phyloP scores from a whole-genome alignment of 1,140 invertebrate genomes.

The Harpegnathos saltator region DNA sequence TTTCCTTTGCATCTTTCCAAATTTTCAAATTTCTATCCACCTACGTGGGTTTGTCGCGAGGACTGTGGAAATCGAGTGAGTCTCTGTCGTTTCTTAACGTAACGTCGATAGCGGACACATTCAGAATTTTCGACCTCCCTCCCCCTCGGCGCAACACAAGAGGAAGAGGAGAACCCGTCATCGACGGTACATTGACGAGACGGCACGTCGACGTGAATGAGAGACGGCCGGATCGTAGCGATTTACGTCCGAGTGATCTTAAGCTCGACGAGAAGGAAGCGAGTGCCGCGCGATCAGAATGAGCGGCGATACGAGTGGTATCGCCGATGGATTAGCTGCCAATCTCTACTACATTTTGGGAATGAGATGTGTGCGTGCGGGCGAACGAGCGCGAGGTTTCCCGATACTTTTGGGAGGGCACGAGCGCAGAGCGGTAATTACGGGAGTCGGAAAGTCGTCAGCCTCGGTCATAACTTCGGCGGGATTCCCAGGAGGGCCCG shows the following conservation, averaged over 20 bases:
- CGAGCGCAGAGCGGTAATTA: conserved; percentile 81
- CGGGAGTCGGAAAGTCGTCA: conserved; percentile 81
- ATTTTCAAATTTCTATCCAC: too few relatives aligned
- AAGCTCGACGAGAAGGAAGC: conserved; percentile 26
- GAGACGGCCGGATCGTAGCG: background rate
- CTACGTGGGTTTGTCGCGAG: too few relatives aligned
- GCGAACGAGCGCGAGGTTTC: conserved; percentile 53
- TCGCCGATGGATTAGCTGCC: conserved; percentile 41
- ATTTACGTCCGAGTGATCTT: conserved; percentile 16
- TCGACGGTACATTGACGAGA: too few relatives aligned
- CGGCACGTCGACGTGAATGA: background rate
- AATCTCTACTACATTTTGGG: conserved; percentile 58
- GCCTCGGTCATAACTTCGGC: conserved; percentile 81
- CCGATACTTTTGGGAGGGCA: conserved; percentile 73
- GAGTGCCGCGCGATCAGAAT: conserved; percentile 20
- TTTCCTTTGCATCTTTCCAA: too few relatives aligned
- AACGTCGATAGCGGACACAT: too few relatives aligned
- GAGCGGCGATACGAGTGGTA: conserved; percentile 31
- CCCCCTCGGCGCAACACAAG: too few relatives aligned
- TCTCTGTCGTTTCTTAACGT: too few relatives aligned
- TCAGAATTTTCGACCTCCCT: too few relatives aligned
- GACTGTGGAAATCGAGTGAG: too few relatives aligned
- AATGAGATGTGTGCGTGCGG: conserved; percentile 43
- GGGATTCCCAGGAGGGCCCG: conserved; percentile 75
- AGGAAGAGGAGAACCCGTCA: too few relatives aligned